Conservation (phyloP, 2,888 invertebrate genomes). For the Subacronicta megacephala region DNA sequence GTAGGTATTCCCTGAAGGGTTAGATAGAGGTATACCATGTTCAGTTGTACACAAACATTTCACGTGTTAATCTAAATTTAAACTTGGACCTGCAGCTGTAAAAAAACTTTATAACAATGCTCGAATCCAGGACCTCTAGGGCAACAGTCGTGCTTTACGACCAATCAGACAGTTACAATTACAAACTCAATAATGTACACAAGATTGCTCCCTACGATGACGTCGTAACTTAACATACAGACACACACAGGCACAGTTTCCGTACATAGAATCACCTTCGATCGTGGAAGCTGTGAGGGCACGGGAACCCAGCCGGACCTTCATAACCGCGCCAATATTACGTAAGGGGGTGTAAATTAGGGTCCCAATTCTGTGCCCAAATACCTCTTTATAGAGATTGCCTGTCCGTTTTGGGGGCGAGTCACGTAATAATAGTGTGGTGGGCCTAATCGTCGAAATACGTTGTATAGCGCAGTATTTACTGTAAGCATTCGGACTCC, state of each 20-base stretch:
- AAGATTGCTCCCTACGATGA: conserved; percentile 22
- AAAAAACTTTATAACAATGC: no score
- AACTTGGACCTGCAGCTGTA: no score
- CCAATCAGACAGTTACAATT: no score
- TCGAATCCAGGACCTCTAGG: no score
- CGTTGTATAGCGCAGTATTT: conserved; percentile 68
- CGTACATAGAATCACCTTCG: conserved; percentile 51
- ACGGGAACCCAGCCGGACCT: conserved; percentile 67
- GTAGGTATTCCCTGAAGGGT: no score
- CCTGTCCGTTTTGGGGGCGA: conserved; percentile 78
- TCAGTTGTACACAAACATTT: no score
- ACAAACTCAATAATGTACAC: conserved; percentile 7
- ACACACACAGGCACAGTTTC: conserved; percentile 27
- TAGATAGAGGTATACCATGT: no score
- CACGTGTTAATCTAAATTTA: no score
- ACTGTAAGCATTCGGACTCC: conserved; percentile 61
- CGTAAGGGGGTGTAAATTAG: conserved; percentile 87
- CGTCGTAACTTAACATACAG: conserved; percentile 21
- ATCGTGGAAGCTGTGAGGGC: conserved; percentile 64
- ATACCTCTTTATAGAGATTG: conserved; percentile 86
- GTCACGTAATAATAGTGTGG: conserved; percentile 86
- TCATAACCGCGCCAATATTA: conserved; percentile 83
- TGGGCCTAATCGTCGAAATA: conserved; percentile 73
- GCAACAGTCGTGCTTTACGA: no score
- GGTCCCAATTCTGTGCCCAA: conserved; percentile 67